Conservation (phyloP, 2,888 invertebrate genomes). For the Capitulum mitella region DNA sequence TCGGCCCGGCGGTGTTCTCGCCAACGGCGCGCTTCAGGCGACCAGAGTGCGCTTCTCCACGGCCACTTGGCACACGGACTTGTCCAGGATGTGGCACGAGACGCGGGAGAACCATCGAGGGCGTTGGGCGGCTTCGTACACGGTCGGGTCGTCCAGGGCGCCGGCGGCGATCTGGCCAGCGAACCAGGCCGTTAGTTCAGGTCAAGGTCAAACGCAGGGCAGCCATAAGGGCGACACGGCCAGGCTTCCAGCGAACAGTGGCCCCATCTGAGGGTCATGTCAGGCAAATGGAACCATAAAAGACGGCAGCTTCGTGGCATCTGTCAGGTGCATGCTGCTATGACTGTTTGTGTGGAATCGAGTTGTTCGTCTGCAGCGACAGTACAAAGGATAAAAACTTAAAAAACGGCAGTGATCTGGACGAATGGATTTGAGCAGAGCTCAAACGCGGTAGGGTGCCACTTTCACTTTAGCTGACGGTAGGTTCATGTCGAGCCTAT, state of each 20-base stretch:
- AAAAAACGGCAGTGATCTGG: no score
- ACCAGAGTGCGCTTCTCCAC: background rate
- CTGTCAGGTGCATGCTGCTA: background rate
- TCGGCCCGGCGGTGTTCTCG: no score
- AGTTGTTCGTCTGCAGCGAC: no score
- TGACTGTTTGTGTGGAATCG: background rate
- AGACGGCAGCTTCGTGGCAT: background rate
- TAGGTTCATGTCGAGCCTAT: no score
- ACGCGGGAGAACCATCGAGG: background rate
- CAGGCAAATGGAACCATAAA: background rate
- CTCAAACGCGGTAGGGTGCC: no score
- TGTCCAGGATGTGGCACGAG: background rate
- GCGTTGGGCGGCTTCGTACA: background rate
- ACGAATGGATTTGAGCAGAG: no score
- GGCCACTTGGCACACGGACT: background rate
- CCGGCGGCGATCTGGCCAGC: background rate
- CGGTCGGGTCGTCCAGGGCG: background rate
- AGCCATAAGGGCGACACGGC: background rate
- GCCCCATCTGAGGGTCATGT: background rate
- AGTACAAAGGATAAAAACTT: no score
- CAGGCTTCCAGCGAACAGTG: background rate
- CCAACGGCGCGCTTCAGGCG: no score
- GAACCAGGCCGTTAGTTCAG: no score
- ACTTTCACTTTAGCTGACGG: no score
- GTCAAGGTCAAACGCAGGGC: no score